phyloP scores from a whole-genome alignment of 2,888 invertebrate genomes.

The Philereme transversata region DNA sequence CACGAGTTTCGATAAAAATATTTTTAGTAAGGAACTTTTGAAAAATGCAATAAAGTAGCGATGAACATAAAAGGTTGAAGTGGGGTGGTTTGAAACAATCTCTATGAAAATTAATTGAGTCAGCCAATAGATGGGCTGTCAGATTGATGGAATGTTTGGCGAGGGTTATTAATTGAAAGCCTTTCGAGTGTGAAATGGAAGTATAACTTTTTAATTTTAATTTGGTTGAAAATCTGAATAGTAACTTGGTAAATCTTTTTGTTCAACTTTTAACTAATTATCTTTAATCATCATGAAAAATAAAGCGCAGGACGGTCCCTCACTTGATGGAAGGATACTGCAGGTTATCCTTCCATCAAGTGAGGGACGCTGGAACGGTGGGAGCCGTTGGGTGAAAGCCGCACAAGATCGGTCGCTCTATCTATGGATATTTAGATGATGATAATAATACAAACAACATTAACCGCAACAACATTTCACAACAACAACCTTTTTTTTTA shows the following conservation, averaged over 20 bases:
- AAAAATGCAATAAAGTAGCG: slow-evolving; percentile 19
- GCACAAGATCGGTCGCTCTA: no score
- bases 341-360: no score
- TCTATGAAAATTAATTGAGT: slow-evolving; percentile 33
- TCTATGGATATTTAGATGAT: no score
- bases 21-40: slow-evolving; percentile 4
- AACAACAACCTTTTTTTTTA: no score
- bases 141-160: slow-evolving; percentile 30
- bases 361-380: no score
- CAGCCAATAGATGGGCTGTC: slow-evolving; percentile 22
- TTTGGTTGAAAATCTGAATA: slow-evolving; percentile 11
- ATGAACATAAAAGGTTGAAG: slow-evolving; percentile 25
- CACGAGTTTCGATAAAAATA: neutral
- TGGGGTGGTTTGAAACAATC: slow-evolving; percentile 21
- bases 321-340: no score
- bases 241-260: no score
- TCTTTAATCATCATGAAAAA: neutral
- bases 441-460: no score
- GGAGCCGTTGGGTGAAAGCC: no score
- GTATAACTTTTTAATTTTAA: slow-evolving; percentile 23
- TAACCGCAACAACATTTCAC: no score
- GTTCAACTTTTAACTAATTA: neutral
- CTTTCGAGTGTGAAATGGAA: slow-evolving; percentile 27
- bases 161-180: slow-evolving; percentile 29
- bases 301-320: no score